A percentile compares a stretch with the other conserved stretches of the same genome.
These are phyloP conservation scores for Oryzias celebensis DNA, from an alignment of 2,113 vertebrate species.

Conservation along the genomic window DNA sequence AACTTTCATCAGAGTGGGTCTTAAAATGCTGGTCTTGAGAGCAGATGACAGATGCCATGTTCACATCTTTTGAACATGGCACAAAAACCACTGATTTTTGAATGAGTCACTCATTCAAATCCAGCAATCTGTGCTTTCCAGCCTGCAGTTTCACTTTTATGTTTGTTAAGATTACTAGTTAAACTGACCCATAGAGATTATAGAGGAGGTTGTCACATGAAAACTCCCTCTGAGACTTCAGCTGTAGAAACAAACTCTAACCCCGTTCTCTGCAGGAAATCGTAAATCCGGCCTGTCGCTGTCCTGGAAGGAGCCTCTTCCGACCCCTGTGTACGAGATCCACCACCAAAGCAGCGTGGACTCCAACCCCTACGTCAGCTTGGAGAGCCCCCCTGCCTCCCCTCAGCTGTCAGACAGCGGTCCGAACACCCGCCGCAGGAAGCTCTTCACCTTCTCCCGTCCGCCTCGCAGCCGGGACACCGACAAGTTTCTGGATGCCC, in stretches of 20 bases:
- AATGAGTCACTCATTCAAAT: constrained; percentile 33
- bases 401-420: constrained; percentile 74
- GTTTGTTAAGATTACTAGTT: constrained; percentile 41
- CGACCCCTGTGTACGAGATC: constrained; percentile 79
- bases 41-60: constrained; percentile 28
- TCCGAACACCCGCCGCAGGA: constrained; percentile 81
- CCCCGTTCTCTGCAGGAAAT: constrained; percentile 68
- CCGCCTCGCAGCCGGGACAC: constrained; percentile 90
- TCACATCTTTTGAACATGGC: constrained; percentile 25
- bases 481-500: constrained; percentile 89
- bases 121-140: constrained; percentile 1
- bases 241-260: constrained; percentile 1
- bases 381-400: constrained; percentile 89
- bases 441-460: constrained; percentile 92
- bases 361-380: constrained; percentile 94
- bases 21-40: neutral
- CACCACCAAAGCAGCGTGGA: constrained; percentile 88
- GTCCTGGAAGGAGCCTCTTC: constrained; percentile 85
- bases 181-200: neutral
- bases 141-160: constrained; percentile 1
- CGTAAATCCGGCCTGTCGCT: constrained; percentile 78
- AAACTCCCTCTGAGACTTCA: neutral
- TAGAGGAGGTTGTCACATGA: neutral
- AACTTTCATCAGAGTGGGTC: too few relatives aligned
- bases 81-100: constrained; percentile 9